These are phyloP conservation scores for Epistrophe eligans DNA, from an alignment of 2,888 invertebrate genomes.

Conservation along the genomic window DNA sequence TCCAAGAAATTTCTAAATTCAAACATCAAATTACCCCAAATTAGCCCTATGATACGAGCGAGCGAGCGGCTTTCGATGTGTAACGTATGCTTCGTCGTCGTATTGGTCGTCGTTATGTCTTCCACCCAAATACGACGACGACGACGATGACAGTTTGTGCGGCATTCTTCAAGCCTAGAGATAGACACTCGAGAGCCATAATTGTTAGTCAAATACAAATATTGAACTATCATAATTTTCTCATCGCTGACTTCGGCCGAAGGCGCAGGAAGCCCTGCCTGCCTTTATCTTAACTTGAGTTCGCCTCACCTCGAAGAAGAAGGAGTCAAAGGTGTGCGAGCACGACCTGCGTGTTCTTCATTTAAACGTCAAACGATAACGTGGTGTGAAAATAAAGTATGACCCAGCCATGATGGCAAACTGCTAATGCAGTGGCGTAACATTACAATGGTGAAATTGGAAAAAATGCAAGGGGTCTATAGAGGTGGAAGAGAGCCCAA, in stretches of 20 bases:
- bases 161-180: conserved; percentile 74
- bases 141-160: conserved; percentile 44
- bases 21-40: conserved; percentile 68
- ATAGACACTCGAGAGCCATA: conserved; percentile 74
- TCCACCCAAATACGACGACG: conserved; percentile 11
- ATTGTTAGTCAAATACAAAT: conserved; percentile 76
- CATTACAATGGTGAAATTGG: neutral
- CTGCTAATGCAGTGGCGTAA: conserved; percentile 14
- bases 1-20: conserved; percentile 72
- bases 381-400: conserved; percentile 69
- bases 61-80: conserved; percentile 38
- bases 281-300: conserved; percentile 16
- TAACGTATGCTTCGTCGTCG: conserved; percentile 3
- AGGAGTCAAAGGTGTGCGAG: conserved; percentile 61
- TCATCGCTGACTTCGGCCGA: conserved; percentile 49
- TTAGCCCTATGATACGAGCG: conserved; percentile 38
- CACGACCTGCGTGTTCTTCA: conserved; percentile 37
- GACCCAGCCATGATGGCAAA: conserved; percentile 43
- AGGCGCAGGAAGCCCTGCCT: conserved; percentile 24
- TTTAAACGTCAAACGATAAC: conserved; percentile 51
- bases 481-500: neutral
- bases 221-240: conserved; percentile 76
- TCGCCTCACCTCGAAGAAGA: conserved; percentile 13
- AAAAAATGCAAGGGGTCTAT: neutral
- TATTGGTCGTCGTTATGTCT: neutral